phyloP scores from a whole-genome alignment of 2,113 vertebrate species.

The Herpetotheres cachinnans region DNA sequence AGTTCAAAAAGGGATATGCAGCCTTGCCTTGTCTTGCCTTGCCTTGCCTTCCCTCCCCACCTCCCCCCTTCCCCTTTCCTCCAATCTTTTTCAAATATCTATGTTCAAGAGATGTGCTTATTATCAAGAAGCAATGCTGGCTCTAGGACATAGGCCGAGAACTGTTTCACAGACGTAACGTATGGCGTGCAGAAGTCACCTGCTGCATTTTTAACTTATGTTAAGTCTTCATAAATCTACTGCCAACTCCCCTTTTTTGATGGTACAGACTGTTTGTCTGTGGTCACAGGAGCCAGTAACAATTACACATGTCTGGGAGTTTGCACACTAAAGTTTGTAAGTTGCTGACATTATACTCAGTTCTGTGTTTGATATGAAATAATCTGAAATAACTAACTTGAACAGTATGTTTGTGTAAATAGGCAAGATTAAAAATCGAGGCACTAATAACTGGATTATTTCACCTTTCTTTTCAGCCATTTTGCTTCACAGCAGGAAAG shows the following conservation, averaged over 20 bases:
- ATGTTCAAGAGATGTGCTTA: not conserved
- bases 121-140: not conserved
- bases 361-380: not conserved
- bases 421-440: not conserved
- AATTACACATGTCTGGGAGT: not conserved
- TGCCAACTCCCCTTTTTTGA: fast-evolving
- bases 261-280: not conserved
- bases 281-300: not conserved
- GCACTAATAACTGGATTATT: not conserved
- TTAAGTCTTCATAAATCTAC: not conserved
- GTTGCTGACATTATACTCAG: not conserved
- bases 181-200: not conserved
- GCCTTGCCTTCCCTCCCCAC: fast-evolving
- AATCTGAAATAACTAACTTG: not conserved
- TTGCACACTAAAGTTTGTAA: not conserved
- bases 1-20: not conserved
- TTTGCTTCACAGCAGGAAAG: not conserved
- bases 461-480: not conserved
- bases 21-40: too few relatives aligned
- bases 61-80: not conserved
- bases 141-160: not conserved
- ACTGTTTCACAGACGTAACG: not conserved
- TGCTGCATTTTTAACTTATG: not conserved
- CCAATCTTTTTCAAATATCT: not conserved
- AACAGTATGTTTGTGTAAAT: not conserved